These are phyloP conservation scores for Adelognathus sp. DNA, from an alignment of 2,888 invertebrate species.

Conservation along the genomic window DNA sequence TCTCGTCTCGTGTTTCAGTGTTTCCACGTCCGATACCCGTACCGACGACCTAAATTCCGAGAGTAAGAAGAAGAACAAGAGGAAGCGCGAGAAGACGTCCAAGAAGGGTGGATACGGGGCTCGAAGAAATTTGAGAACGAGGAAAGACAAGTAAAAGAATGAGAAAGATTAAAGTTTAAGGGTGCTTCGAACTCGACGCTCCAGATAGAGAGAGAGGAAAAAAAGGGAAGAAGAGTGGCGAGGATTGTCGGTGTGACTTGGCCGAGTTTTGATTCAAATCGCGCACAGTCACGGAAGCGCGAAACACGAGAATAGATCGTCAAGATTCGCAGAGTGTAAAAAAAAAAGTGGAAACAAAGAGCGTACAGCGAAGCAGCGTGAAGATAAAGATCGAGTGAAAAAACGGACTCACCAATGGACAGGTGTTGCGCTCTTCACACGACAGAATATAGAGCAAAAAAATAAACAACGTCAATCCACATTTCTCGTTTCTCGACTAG, in stretches of 20 bases:
- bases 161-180: conserved; percentile 61
- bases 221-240: conserved; percentile 2
- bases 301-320: conserved; percentile 36
- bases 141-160: conserved; percentile 46
- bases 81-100: conserved; percentile 8
- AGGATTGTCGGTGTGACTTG: conserved; percentile 49
- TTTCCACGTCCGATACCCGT: conserved; percentile 44
- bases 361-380: background rate
- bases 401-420: conserved; percentile 7
- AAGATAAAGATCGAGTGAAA: conserved; percentile 19
- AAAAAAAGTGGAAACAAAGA: background rate
- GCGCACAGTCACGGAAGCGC: conserved; percentile 44
- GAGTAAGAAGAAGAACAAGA: conserved; percentile 42
- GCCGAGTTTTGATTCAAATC: conserved; percentile 44
- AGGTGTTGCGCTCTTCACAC: conserved; percentile 3
- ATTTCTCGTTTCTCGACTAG: conserved; percentile 23
- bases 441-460: conserved; percentile 8
- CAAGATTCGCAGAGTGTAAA: background rate
- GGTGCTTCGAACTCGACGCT: conserved; percentile 34
- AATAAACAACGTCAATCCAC: conserved; percentile 15
- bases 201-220: background rate
- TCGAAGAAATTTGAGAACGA: conserved; percentile 38
- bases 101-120: background rate
- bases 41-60: conserved; percentile 57
- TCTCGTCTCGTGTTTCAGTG: conserved; percentile 57